Percentiles rank a stretch among this genome's conserved stretches.
These are phyloP conservation scores for Dynastes hyllus DNA, from an alignment of 2,888 invertebrate genomes.

Conservation along the genomic window DNA sequence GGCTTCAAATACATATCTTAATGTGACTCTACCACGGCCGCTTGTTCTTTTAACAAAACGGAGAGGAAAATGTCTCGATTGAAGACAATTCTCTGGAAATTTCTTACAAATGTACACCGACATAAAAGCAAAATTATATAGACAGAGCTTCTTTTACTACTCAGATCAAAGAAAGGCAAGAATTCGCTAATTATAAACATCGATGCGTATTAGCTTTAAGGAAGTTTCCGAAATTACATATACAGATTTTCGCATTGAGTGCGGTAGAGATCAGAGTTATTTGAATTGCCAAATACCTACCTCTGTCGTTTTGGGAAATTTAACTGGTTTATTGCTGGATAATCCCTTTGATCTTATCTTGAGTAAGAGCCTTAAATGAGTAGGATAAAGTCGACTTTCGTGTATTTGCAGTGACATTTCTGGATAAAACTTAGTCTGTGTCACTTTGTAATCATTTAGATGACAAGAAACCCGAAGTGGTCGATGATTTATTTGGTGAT, in stretches of 20 bases:
- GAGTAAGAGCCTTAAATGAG: neutral
- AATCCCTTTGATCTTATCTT: slow-evolving; percentile 6
- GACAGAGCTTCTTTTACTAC: neutral
- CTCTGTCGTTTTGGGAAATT: neutral
- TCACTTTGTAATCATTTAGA: too few relatives aligned
- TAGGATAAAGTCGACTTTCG: neutral
- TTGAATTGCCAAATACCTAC: neutral
- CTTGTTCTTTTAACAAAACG: neutral
- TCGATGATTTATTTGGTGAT: too few relatives aligned
- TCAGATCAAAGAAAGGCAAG: slow-evolving; percentile 19
- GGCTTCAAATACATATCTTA: neutral
- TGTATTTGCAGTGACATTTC: too few relatives aligned
- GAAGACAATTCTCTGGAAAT: slow-evolving; percentile 2
- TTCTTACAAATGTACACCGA: neutral
- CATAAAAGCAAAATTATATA: slow-evolving; percentile 15
- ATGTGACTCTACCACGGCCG: neutral
- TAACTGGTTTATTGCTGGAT: neutral
- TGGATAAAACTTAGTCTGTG: too few relatives aligned
- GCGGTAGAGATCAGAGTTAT: neutral
- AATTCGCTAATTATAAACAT: slow-evolving; percentile 25
- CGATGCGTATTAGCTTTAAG: slow-evolving; percentile 24
- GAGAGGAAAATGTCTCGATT: neutral
- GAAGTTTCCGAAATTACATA: neutral
- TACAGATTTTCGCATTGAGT: neutral
- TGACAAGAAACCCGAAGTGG: too few relatives aligned